Evolutionary conservation across 2,888 invertebrate genomes (phyloP), one percentile per base, ranked within the genome.

Genomic region (Megastigmus dorsalis): DNA sequence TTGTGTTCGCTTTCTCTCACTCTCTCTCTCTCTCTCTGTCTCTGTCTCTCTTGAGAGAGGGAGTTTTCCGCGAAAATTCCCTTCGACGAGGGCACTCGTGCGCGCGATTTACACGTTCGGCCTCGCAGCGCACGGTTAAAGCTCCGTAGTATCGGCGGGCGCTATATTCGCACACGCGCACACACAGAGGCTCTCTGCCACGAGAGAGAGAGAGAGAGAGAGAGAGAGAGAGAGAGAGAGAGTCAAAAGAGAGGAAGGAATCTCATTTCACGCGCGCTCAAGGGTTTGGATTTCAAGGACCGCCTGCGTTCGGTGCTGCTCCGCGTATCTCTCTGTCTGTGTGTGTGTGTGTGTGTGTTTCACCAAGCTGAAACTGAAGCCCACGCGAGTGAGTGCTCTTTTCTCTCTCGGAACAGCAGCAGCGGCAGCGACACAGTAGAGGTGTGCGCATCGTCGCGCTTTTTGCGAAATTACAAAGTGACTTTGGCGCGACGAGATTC

Each of bases 211-310:
- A n/a, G n/a, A n/a, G n/a, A n/a, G n/a, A n/a, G n/a, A n/a, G n/a
- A n/a, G n/a, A n/a, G n/a, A n/a, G n/a, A n/a, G n/a, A n/a, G n/a
- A n/a, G n/a, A n/a, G n/a, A 18, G 10, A 50, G 50, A n/a, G 18
- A 10, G 3, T 9, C 23, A 7, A 30, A 30, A 30, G n/a, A 52
- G 52, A 52, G 52, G 15, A 52, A 60, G 59, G 59, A 60, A 60
- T 60, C 59, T 60, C 59, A 60, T 60, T 60, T 60, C 59, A 60
- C 28, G 33, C 45, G 62, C 30, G 45, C n/a, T 60, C 62, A 43
- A 60, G 41, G 43, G 15, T 43, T 60, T 60, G 59, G 28, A 60
- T 60, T 60, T 60, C 59, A 20, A 62, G 45, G 48, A 62, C 18
- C 33, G 28, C 20, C 2, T 13, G 2, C 23, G 9, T 9, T 3